phyloP scores from a whole-genome alignment of 2,888 invertebrate species.

The Caenorhabditis japonica region DNA sequence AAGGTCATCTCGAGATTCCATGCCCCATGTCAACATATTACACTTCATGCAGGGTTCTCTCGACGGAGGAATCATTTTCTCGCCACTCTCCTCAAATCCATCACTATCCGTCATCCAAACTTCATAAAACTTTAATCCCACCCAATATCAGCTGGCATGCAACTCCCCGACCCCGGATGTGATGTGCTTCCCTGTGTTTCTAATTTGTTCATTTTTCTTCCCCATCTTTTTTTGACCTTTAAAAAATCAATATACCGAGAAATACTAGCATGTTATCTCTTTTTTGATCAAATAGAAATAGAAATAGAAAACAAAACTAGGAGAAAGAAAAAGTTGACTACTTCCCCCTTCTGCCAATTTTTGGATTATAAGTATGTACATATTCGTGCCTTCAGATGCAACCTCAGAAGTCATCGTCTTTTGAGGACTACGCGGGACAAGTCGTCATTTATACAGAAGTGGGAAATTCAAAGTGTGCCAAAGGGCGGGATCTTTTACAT shows the following conservation, averaged over 20 bases:
- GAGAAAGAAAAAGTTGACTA: no score
- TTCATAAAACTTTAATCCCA: constrained; percentile 17
- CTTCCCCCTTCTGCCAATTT: constrained; percentile 18
- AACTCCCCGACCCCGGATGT: constrained; percentile 2
- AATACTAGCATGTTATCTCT: constrained; percentile 17
- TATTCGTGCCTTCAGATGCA: constrained; percentile 19
- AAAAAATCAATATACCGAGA: constrained; percentile 21
- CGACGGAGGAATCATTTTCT: constrained; percentile 10
- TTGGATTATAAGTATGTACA: constrained; percentile 17
- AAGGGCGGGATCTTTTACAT: constrained; percentile 46
- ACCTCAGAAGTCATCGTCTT: constrained; percentile 28
- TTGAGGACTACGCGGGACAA: constrained; percentile 42
- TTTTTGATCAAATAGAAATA: constrained; percentile 16
- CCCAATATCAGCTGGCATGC: constrained; percentile 37
- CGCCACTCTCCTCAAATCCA: constrained; percentile 7
- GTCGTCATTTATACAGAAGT: constrained; percentile 58
- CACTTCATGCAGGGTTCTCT: constrained; percentile 16
- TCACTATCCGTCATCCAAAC: constrained; percentile 8
- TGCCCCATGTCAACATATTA: constrained; percentile 33
- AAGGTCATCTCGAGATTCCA: constrained; percentile 27
- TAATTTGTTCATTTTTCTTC: constrained; percentile 25
- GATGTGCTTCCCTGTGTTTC: neutral
- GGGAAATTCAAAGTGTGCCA: constrained; percentile 50
- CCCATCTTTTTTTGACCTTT: neutral
- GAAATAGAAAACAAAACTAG: constrained; percentile 10